Base-by-base conservation (phyloP, 2,797 vertebrate genomes). In the Siniperca obscura region DNA sequence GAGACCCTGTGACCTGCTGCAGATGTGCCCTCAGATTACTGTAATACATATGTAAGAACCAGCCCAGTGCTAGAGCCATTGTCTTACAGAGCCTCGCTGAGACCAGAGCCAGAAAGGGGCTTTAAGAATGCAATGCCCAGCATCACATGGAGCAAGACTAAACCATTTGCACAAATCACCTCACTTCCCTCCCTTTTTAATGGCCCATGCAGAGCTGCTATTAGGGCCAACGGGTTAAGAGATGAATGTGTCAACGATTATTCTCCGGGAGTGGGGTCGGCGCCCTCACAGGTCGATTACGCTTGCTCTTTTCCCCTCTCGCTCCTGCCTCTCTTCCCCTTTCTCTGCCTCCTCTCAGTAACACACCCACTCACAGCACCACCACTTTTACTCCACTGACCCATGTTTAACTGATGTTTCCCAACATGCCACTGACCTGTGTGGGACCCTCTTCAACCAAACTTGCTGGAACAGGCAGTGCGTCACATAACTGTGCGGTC, bases 231-330 rank as follows among this genome's bases (percentile, higher is more conserved):
- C 53, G 48, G 89, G 93, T 91, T 90, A 91, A 92, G 93, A 94
- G 94, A 93, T 94, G 90, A 94, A 95, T 74, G 93, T 94, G 94
- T 92, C 90, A 94, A 93, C 67, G 84, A 92, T 92, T 93, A 89
- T 94, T 94, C 86, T 81, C 64, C 13, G 74, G 84, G 90, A 94
- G 92, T 92, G 93, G 86, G 93, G 93, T 94, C 88, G 65, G 46
- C 55, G 70, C 83, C 90, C 91, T 88, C 53, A 9, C 69, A 86
- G 78, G 89, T 90, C 83, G 62, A 84, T 83, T 75, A 61, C 52
- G 44, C 73, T n/a, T 7, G 1, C 68, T 69, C 71, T 66, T 56
- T 79, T 44, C 36, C 72, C 57, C 53, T 22, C 36, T n/a, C 66
- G 60, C 44, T 48, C 38, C 48, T 40, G 22, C 19, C 40, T 66